phyloP scores from a whole-genome alignment of 2,888 invertebrate species.

The Thecophora atra region DNA sequence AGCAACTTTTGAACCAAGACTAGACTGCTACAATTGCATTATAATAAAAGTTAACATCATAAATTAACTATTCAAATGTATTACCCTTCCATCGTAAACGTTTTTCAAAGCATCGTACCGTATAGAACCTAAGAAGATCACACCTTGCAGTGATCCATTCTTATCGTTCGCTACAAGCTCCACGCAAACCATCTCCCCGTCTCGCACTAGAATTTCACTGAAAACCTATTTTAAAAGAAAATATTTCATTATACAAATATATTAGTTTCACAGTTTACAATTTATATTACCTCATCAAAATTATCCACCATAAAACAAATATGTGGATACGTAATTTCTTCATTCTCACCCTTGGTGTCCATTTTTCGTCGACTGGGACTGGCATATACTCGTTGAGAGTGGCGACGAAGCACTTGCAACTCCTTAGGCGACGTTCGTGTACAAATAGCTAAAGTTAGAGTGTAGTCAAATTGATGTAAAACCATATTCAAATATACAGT shows the following conservation, averaged over 20 bases:
- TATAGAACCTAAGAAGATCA: constrained; percentile 97
- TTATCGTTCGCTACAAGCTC: constrained; percentile 94
- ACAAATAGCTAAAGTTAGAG: constrained; percentile 96
- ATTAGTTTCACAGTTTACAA: neutral
- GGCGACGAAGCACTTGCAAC: constrained; percentile 91
- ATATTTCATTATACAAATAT: constrained; percentile 5
- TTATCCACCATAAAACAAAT: constrained; percentile 99
- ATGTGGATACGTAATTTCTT: constrained; percentile 98
- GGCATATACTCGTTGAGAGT: constrained; percentile 95
- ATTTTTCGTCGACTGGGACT: constrained; percentile 96
- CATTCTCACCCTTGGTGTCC: constrained; percentile 97
- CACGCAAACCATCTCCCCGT: constrained; percentile 99
- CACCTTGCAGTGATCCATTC: constrained; percentile 85
- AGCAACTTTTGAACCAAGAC: constrained; percentile 92
- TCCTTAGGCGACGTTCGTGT: constrained; percentile 97
- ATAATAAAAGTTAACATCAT: neutral
- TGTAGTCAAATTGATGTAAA: constrained; percentile 98
- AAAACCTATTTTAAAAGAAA: constrained; percentile 77
- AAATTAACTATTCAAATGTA: too few relatives aligned
- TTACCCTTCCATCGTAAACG: constrained; percentile 94
- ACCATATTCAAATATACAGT: constrained; percentile 97
- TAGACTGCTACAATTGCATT: constrained; percentile 75
- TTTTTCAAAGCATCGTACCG: constrained; percentile 96
- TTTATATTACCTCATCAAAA: constrained; percentile 85
- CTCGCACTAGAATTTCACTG: constrained; percentile 95